Conservation (phyloP, 2,113 vertebrate species). For the Microcebus murinus region DNA sequence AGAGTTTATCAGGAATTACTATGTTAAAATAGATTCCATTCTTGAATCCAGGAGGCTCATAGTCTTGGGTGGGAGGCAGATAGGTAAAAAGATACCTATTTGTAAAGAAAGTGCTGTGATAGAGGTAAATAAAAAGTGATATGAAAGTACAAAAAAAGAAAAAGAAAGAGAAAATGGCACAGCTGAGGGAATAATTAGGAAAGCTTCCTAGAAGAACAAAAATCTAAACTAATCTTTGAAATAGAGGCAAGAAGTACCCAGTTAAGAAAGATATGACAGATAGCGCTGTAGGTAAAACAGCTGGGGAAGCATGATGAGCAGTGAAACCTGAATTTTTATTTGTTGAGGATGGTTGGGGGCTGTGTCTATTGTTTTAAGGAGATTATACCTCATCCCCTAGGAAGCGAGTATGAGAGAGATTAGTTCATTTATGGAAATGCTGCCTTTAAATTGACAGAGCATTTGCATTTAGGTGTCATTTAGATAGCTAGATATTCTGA, state of each 20-base stretch:
- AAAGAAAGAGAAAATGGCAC: background rate
- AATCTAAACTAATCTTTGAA: background rate
- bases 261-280: background rate
- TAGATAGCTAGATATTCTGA: background rate
- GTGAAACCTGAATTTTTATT: background rate
- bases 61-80: background rate
- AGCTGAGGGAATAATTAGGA: too few relatives aligned
- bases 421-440: background rate
- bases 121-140: background rate
- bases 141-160: too few relatives aligned
- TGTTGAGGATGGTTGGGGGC: background rate
- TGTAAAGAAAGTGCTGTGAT: background rate
- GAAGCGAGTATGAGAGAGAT: background rate
- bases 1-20: background rate
- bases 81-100: background rate
- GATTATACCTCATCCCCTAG: background rate
- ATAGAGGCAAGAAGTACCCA: background rate
- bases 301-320: fast-evolving
- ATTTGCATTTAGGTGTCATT: background rate
- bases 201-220: background rate
- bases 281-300: background rate
- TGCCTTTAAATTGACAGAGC: background rate
- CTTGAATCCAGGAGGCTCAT: background rate
- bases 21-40: background rate
- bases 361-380: background rate